Percentiles rank a stretch among this genome's conserved stretches.
These are phyloP conservation scores for Tyria jacobaeae DNA, from an alignment of 2,888 invertebrate genomes.

Conservation along the genomic window DNA sequence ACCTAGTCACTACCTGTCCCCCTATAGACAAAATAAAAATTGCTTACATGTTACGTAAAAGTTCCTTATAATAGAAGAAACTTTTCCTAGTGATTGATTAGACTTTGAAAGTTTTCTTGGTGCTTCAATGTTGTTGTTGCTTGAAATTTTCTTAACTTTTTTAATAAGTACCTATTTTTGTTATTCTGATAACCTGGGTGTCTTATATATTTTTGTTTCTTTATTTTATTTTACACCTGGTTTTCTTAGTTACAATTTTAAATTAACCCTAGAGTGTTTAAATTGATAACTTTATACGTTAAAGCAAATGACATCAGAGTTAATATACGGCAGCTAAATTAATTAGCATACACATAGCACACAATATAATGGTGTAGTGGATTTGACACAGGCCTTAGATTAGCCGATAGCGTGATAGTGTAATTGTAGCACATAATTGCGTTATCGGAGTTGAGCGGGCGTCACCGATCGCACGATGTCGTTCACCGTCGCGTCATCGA, in stretches of 20 bases:
- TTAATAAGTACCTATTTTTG: too few relatives aligned
- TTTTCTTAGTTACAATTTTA: neutral
- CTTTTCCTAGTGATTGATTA: neutral
- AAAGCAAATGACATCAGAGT: neutral
- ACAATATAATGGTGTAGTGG: conserved; percentile 11
- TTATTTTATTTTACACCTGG: too few relatives aligned
- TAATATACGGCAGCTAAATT: neutral
- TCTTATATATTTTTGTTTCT: too few relatives aligned
- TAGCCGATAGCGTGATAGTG: conserved; percentile 38
- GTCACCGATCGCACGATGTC: conserved; percentile 66
- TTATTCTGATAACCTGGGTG: too few relatives aligned
- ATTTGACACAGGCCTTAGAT: conserved; percentile 16
- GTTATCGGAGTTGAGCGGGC: conserved; percentile 54
- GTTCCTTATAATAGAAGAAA: neutral
- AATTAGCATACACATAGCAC: neutral
- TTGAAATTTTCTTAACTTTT: too few relatives aligned
- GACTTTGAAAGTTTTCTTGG: neutral
- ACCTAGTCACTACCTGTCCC: too few relatives aligned
- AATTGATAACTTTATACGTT: neutral
- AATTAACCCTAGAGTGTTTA: neutral
- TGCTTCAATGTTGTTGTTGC: neutral
- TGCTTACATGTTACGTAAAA: neutral
- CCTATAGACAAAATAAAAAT: too few relatives aligned
- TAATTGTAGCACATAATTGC: conserved; percentile 53
- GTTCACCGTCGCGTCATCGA: conserved; percentile 62